Evolutionary conservation across 1,140 invertebrate species (phyloP).

Genomic region (Ceratina calcarata): DNA sequence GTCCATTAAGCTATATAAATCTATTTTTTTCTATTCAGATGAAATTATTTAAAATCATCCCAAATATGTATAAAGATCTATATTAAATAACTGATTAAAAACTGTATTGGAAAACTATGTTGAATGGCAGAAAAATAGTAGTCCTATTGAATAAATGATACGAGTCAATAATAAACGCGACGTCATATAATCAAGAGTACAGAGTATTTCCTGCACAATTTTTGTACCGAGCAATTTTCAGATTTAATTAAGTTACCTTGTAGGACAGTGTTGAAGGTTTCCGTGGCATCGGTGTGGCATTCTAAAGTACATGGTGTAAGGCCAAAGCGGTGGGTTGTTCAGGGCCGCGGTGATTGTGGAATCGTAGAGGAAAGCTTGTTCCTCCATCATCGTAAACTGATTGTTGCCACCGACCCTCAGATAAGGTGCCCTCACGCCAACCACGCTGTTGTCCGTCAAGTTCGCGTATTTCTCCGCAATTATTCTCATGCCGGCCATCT

Average conservation of each 20-base stretch:
- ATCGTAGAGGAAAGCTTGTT: conserved; percentile 97
- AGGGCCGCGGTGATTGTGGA: conserved; percentile 96
- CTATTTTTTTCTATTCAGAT: too few relatives aligned
- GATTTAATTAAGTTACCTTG: conserved; percentile 82
- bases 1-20: too few relatives aligned
- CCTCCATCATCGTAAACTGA: conserved; percentile 99
- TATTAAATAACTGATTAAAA: too few relatives aligned
- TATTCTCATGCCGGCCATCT: conserved; percentile 97
- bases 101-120: too few relatives aligned
- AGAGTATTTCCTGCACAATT: too few relatives aligned
- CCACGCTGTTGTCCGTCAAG: conserved; percentile 95
- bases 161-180: too few relatives aligned
- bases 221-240: too few relatives aligned
- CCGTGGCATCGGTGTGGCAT: conserved; percentile 97
- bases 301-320: conserved; percentile 98
- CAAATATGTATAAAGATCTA: too few relatives aligned
- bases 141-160: too few relatives aligned
- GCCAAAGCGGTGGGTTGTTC: conserved; percentile 96
- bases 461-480: conserved; percentile 96
- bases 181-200: too few relatives aligned
- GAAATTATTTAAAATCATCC: too few relatives aligned
- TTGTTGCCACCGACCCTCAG: conserved; percentile 96
- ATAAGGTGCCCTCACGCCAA: conserved; percentile 96
- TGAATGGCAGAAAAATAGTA: too few relatives aligned
- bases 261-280: conserved; percentile 95